Evolutionary conservation across 2,113 vertebrate genomes (phyloP), one percentile per base, ranked within the genome.

Genomic region (Nannobrachium achirus): DNA sequence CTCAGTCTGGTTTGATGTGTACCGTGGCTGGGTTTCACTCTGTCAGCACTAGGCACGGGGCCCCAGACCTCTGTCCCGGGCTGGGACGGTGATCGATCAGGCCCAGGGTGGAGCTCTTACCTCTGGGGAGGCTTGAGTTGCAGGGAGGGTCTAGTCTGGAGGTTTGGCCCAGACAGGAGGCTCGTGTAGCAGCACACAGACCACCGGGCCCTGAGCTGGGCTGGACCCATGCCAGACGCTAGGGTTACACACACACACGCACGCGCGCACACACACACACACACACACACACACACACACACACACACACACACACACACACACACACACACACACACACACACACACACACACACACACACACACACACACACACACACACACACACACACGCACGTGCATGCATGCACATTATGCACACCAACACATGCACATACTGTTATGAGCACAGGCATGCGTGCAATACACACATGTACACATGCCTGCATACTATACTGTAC

Each of bases 141-240:
- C 73, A 61, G 45, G 14, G 50, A 50, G 42, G 59, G 19, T 56
- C 44, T 44, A 25, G 42, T 33, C 52, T 66, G 55, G 56, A 65
- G 14, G 75, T 77, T 56, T 74, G 73, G 62, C 71, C 52, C 41
- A 76, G 71, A 81, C 58, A 14, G 33, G 71, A 42, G 57, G 60
- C 77, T 71, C 44, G 10, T 76, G 63, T 82, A 56, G 50, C 59
- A 18, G n/a, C 39, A 70, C 45, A 40, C 9, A 49, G 53, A 51
- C 68, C 58, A 49, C 65, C 59, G 57, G 66, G 55, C 44, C 11
- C 33, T 40, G 13, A 38, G 58, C 50, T 63, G 41, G 25, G 49
- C 14, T 82, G 80, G 56, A 78, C 62, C 13, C 7, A 49, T 45
- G 79, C 78, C 80, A 81, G 46, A 53, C 20, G 39, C 42, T 41